A percentile compares a stretch with the other conserved stretches of the same genome.
phyloP scores from a whole-genome alignment of 37 sponge, comb jelly and placozoan genomes.

The Aplysina aerophoba region DNA sequence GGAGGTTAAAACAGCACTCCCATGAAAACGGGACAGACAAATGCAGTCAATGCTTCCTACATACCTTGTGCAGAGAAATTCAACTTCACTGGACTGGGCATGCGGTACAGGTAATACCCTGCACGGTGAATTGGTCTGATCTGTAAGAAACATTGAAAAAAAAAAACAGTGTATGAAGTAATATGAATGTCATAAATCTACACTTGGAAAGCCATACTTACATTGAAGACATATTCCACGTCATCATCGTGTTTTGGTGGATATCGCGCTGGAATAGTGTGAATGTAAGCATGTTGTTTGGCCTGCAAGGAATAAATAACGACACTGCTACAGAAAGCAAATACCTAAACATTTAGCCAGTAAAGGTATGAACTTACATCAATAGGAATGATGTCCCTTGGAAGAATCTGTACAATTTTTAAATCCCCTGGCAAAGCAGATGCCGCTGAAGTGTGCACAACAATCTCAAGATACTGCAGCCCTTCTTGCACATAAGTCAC shows the following conservation, averaged over 20 bases:
- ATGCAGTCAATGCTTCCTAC: too few relatives aligned
- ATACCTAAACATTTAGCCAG: not conserved
- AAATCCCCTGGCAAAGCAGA: not conserved
- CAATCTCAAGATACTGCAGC: not conserved
- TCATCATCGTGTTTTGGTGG: constrained; percentile 5
- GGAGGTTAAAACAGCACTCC: too few relatives aligned
- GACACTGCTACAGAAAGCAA: too few relatives aligned
- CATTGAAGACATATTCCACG: not conserved
- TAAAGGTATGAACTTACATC: not conserved
- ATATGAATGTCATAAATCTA: too few relatives aligned
- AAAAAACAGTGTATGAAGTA: too few relatives aligned
- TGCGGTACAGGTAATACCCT: too few relatives aligned
- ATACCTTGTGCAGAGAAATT: too few relatives aligned
- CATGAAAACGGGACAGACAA: too few relatives aligned
- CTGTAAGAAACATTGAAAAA: too few relatives aligned
- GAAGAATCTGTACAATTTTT: constrained; percentile 9
- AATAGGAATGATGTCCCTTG: not conserved
- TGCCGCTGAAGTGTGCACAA: not conserved
- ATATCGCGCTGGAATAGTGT: not conserved
- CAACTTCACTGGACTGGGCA: too few relatives aligned
- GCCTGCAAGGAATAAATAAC: not conserved
- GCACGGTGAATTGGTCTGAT: too few relatives aligned
- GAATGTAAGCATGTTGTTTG: not conserved
- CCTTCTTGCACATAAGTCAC: constrained; percentile 5
- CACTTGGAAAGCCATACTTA: not conserved